A percentile compares a stretch with the other conserved stretches of the same genome.
These are phyloP conservation scores for Denticeps clupeoides DNA, from an alignment of 2,797 vertebrate genomes.

Conservation along the genomic window DNA sequence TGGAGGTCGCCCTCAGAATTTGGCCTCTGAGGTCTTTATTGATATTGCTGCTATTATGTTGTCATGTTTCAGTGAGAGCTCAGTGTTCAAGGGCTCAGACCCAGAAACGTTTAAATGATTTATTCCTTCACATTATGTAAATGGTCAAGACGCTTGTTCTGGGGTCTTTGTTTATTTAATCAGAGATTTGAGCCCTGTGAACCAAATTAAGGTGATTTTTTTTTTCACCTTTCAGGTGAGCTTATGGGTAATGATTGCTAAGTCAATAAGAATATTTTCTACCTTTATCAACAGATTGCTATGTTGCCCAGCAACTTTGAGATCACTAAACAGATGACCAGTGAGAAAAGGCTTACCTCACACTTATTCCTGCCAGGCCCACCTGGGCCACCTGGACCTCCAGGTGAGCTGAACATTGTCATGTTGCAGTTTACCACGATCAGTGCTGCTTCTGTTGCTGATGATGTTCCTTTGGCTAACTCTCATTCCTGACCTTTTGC, in stretches of 20 bases:
- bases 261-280: no score
- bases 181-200: no score
- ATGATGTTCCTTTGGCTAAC: not conserved
- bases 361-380: slow-evolving; percentile 76
- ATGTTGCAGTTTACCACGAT: not conserved
- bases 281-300: slow-evolving; percentile 58
- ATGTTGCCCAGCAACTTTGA: slow-evolving; percentile 78
- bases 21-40: not conserved
- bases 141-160: no score
- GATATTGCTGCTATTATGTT: not conserved
- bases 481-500: not conserved
- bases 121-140: no score
- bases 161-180: no score
- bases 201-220: no score
- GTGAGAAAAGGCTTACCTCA: slow-evolving; percentile 70
- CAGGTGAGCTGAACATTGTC: slow-evolving; percentile 66
- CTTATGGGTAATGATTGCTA: no score
- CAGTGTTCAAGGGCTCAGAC: no score
- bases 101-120: no score
- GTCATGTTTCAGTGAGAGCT: not conserved
- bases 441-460: not conserved
- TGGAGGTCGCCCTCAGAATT: slow-evolving; percentile 6
- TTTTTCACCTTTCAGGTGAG: no score
- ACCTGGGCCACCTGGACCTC: slow-evolving; percentile 76
- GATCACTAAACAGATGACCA: slow-evolving; percentile 76